These are phyloP conservation scores for Laothoe populi DNA, from an alignment of 2,888 invertebrate species.

Conservation along the genomic window DNA sequence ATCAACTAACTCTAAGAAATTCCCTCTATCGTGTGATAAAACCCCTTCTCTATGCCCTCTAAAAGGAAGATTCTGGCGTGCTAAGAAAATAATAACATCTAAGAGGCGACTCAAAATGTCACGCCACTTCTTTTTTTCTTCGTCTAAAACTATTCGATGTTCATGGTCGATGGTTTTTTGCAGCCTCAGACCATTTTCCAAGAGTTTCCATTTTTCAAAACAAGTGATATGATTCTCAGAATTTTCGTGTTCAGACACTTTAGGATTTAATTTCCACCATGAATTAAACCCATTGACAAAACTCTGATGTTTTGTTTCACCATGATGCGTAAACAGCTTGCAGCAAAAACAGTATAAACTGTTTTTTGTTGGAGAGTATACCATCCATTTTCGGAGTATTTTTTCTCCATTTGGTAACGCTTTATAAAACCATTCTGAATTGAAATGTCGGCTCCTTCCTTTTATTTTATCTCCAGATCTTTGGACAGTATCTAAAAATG, in stretches of 20 bases:
- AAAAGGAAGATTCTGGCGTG: background rate
- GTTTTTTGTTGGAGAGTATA: background rate
- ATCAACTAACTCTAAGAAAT: background rate
- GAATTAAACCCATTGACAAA: background rate
- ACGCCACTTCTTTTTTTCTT: background rate
- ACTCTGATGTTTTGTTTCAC: background rate
- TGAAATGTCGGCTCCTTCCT: background rate
- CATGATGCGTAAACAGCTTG: background rate
- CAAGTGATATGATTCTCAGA: background rate
- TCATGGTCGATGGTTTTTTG: background rate
- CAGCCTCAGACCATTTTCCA: background rate
- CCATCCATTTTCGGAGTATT: background rate
- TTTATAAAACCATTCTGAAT: background rate
- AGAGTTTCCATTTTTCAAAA: background rate
- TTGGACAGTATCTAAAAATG: too few species aligned
- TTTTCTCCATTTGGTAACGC: background rate
- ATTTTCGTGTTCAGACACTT: background rate
- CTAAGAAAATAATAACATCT: background rate
- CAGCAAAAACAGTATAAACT: background rate
- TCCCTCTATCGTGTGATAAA: background rate
- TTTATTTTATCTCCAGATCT: too few species aligned
- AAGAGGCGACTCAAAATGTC: background rate
- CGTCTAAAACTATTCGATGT: background rate
- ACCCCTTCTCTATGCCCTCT: background rate
- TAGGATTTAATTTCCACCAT: slow-evolving; percentile 2